phyloP scores from a whole-genome alignment of 2,888 invertebrate species.

The Drosophila koepferae region DNA sequence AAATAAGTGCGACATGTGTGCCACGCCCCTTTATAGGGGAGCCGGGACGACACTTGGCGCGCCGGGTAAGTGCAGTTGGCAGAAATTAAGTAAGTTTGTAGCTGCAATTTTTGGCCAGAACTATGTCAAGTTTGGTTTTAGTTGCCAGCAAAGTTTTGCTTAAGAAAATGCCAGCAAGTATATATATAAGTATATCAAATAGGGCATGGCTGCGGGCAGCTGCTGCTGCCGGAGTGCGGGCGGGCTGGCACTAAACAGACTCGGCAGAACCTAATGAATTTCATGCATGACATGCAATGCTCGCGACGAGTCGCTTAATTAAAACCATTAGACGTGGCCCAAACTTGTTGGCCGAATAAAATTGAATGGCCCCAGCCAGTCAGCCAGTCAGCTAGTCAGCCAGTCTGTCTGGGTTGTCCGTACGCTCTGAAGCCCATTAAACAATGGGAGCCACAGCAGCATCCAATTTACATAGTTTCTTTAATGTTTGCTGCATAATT shows the following conservation, averaged over 20 bases:
- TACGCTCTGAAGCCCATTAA: neutral
- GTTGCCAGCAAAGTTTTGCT: constrained; percentile 77
- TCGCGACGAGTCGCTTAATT: constrained; percentile 76
- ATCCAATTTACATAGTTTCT: constrained; percentile 78
- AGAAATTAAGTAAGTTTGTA: constrained; percentile 80
- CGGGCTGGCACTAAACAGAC: constrained; percentile 30
- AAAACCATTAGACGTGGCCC: constrained; percentile 74
- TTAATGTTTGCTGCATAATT: constrained; percentile 84
- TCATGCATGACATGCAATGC: constrained; percentile 73
- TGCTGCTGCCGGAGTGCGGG: neutral
- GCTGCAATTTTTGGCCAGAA: constrained; percentile 79
- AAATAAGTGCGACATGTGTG: constrained; percentile 72
- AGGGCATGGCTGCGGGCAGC: constrained; percentile 5
- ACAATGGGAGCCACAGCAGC: constrained; percentile 40
- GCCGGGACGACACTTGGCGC: constrained; percentile 66
- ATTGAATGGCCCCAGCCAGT: constrained; percentile 45
- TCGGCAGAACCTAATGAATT: constrained; percentile 70
- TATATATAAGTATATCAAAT: constrained; percentile 75
- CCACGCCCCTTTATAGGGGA: constrained; percentile 28
- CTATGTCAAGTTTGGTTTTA: constrained; percentile 81
- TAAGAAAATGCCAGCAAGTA: constrained; percentile 69
- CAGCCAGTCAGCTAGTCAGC: neutral
- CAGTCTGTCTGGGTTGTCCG: neutral
- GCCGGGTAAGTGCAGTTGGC: constrained; percentile 74
- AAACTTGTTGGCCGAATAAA: constrained; percentile 59